These are phyloP conservation scores for Synergus laeviventris DNA, from an alignment of 2,888 invertebrate species.

Conservation along the genomic window DNA sequence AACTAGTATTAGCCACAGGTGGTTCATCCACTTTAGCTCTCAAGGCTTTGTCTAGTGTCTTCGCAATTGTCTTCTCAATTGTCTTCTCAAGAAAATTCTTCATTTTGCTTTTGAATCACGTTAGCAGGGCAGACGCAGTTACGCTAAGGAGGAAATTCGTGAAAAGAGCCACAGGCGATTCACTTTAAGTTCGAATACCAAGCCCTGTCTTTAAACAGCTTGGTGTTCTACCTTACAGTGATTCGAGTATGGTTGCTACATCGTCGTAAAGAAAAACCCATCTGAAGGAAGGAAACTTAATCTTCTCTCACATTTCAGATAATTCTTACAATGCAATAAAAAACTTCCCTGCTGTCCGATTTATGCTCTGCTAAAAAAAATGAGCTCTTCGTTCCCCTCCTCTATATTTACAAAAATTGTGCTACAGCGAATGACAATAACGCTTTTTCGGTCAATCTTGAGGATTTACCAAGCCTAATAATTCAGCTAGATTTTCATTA, in stretches of 20 bases:
- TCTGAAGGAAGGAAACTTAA: neutral
- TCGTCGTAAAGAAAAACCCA: neutral
- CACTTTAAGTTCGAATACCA: conserved; percentile 97
- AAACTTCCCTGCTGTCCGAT: too few species aligned
- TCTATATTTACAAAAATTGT: neutral
- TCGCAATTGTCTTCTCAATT: too few species aligned
- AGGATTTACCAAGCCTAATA: neutral
- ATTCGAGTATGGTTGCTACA: conserved; percentile 79
- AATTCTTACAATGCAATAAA: too few species aligned
- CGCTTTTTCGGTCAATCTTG: neutral
- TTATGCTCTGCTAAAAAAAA: neutral
- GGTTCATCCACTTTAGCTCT: conserved; percentile 51
- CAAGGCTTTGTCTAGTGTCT: neutral
- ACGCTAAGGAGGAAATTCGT: conserved; percentile 46
- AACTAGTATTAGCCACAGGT: conserved; percentile 55
- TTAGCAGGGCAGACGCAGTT: conserved; percentile 41
- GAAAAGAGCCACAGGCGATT: conserved; percentile 77
- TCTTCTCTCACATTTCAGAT: neutral
- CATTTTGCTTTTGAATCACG: conserved; percentile 16
- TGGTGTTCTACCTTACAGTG: conserved; percentile 99
- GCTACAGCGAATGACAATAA: neutral
- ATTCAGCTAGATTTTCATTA: conserved; percentile 1
- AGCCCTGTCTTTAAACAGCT: conserved; percentile 86
- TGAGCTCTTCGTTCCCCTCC: neutral
- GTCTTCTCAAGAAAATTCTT: conserved; percentile 46